Evolutionary conservation across 2,888 invertebrate species (phyloP).

Genomic region (Drosophila melanocephala): DNA sequence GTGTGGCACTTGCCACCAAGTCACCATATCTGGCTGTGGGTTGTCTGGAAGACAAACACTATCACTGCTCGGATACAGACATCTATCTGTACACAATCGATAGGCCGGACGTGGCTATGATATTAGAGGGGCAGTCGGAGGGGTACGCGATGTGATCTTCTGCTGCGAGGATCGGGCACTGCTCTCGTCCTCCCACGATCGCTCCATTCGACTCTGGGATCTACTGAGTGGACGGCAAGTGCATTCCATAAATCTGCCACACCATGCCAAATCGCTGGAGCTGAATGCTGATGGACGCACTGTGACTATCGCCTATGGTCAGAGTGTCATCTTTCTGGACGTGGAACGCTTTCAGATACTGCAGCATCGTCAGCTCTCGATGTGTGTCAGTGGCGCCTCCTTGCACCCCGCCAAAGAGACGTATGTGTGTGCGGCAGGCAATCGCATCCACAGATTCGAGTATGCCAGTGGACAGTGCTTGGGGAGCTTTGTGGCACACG

Average conservation of each 20-base stretch:
- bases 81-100: slow-evolving; percentile 93
- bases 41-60: slow-evolving; percentile 88
- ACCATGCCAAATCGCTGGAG: slow-evolving; percentile 94
- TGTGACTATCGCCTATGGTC: slow-evolving; percentile 92
- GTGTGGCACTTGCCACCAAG: slow-evolving; percentile 93
- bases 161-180: slow-evolving; percentile 91
- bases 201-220: slow-evolving; percentile 94
- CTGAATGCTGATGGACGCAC: slow-evolving; percentile 93
- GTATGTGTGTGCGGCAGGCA: slow-evolving; percentile 96
- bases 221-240: slow-evolving; percentile 89
- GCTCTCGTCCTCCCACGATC: slow-evolving; percentile 95
- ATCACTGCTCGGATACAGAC: slow-evolving; percentile 87
- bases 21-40: slow-evolving; percentile 92
- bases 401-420: slow-evolving; percentile 93
- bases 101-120: slow-evolving; percentile 86
- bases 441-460: slow-evolving; percentile 97
- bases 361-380: slow-evolving; percentile 92
- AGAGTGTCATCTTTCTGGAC: slow-evolving; percentile 88
- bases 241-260: slow-evolving; percentile 91
- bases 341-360: slow-evolving; percentile 91
- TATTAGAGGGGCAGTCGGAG: slow-evolving; percentile 91
- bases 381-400: slow-evolving; percentile 94
- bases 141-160: slow-evolving; percentile 93
- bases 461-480: slow-evolving; percentile 92
- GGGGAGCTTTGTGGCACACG: slow-evolving; percentile 98